phyloP scores from a whole-genome alignment of 2,113 vertebrate genomes.

The Casuarius casuarius region DNA sequence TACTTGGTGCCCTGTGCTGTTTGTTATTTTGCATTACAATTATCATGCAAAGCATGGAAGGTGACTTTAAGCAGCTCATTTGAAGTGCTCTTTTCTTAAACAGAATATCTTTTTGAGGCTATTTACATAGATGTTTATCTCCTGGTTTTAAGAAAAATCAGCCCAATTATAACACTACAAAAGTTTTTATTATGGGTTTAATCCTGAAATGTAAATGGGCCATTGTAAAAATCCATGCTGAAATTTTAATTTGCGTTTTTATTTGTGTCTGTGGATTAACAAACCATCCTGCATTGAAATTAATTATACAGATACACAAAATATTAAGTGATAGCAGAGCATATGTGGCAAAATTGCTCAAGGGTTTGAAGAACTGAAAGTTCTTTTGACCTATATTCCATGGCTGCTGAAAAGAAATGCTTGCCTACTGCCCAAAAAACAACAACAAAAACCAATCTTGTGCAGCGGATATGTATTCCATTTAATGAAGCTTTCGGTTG shows the following conservation, averaged over 20 bases:
- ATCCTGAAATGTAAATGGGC: constrained; percentile 74
- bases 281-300: constrained; percentile 48
- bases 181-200: constrained; percentile 76
- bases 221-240: constrained; percentile 58
- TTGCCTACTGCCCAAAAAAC: constrained; percentile 13
- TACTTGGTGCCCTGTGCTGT: constrained; percentile 47
- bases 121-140: constrained; percentile 77
- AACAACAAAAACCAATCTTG: not conserved
- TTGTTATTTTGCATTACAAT: constrained; percentile 77
- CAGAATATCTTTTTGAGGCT: constrained; percentile 71
- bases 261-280: constrained; percentile 68
- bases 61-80: constrained; percentile 77
- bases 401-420: constrained; percentile 30
- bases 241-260: constrained; percentile 71
- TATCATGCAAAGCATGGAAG: constrained; percentile 76
- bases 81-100: constrained; percentile 62
- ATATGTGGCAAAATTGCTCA: constrained; percentile 47
- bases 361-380: constrained; percentile 10
- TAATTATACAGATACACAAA: constrained; percentile 65
- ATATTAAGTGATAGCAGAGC: constrained; percentile 47
- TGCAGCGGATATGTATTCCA: constrained; percentile 22
- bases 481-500: constrained; percentile 72
- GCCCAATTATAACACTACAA: constrained; percentile 73
- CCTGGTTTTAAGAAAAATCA: constrained; percentile 69
- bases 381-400: constrained; percentile 49